Evolutionary conservation across 2,888 invertebrate genomes (phyloP).

Genomic region (Metellina segmentata): DNA sequence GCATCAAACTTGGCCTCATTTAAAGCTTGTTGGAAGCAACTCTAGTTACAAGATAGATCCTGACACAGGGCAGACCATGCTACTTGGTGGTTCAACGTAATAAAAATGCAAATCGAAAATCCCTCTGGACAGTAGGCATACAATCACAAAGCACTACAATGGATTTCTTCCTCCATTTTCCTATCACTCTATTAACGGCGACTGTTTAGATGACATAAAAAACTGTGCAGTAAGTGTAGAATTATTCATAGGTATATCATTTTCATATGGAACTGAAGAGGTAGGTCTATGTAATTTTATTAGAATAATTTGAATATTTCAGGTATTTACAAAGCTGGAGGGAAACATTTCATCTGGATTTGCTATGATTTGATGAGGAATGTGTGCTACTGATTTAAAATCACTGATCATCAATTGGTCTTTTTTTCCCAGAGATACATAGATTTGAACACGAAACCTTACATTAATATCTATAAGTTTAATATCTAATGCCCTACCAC

Average conservation of each 20-base stretch:
- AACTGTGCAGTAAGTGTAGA: not conserved
- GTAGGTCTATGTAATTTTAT: not conserved
- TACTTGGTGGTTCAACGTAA: not conserved
- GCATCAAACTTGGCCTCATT: no score
- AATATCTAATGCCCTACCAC: no score
- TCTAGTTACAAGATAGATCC: not conserved
- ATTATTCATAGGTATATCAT: not conserved
- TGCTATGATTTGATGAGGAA: no score
- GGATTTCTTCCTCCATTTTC: not conserved
- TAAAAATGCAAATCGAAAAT: not conserved
- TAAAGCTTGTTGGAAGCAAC: not conserved
- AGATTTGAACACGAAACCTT: no score
- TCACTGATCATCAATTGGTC: no score
- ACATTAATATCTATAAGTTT: no score
- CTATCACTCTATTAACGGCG: not conserved
- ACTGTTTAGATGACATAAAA: not conserved
- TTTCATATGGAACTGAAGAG: not conserved
- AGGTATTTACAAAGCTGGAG: not conserved
- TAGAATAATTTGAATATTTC: not conserved
- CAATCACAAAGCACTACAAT: not conserved
- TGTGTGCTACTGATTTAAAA: no score
- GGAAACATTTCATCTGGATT: not conserved
- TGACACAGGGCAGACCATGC: not conserved
- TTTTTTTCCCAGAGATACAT: no score
- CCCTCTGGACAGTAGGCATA: not conserved